These are phyloP conservation scores for Doryteuthis pealeii DNA, from an alignment of 1,140 invertebrate genomes.

Conservation along the genomic window DNA sequence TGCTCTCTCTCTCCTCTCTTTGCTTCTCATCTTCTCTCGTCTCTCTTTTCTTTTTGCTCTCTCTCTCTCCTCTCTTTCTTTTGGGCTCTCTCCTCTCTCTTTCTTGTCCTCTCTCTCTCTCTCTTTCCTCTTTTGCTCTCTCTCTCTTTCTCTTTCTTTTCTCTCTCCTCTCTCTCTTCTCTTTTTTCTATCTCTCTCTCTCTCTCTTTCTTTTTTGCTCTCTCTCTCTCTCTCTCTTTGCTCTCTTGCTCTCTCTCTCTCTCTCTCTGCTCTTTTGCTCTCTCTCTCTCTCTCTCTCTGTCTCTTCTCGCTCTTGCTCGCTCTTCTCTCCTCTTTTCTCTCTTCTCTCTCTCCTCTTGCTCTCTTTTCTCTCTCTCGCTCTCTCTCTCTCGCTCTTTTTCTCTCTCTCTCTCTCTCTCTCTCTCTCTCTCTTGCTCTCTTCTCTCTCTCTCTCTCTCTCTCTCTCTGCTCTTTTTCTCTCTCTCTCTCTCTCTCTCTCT, in stretches of 20 bases:
- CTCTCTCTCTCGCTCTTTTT: too few relatives aligned
- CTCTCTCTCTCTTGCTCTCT: too few relatives aligned
- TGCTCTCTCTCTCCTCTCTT: not conserved
- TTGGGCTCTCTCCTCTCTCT: not conserved
- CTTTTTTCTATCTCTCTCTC: not conserved
- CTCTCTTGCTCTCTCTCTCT: not conserved
- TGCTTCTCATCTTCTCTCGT: not conserved
- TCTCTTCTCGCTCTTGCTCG: too few relatives aligned
- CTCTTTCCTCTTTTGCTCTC: not conserved
- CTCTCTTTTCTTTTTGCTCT: not conserved
- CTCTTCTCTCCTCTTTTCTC: not conserved
- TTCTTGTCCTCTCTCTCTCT: conserved; percentile 6
- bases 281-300: too few relatives aligned
- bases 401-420: too few relatives aligned
- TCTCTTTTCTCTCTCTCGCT: too few relatives aligned
- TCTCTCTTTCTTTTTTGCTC: not conserved
- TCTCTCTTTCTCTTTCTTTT: not conserved
- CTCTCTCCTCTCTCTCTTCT: not conserved
- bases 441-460: too few relatives aligned
- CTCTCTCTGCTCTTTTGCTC: not conserved
- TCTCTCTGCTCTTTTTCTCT: too few relatives aligned
- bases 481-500: too few relatives aligned
- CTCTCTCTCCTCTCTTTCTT: conserved; percentile 1
- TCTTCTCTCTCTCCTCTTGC: not conserved
- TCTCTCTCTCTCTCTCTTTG: not conserved